These are phyloP conservation scores for Lagocephalus sceleratus DNA, from an alignment of 2,797 vertebrate genomes.

Conservation along the genomic window DNA sequence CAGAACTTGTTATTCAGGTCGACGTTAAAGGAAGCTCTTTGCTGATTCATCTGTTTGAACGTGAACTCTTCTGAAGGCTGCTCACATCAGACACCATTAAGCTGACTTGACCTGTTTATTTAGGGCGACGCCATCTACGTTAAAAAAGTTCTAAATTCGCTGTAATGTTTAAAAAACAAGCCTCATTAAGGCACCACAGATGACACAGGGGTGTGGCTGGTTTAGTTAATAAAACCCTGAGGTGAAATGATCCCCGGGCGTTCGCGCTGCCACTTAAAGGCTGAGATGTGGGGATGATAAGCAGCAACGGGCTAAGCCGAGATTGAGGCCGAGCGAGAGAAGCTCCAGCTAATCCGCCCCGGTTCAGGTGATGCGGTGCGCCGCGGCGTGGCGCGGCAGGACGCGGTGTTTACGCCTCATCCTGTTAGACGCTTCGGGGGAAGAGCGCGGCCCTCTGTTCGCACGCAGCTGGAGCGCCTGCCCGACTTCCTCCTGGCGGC, in stretches of 20 bases:
- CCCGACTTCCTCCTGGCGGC: slow-evolving; percentile 20
- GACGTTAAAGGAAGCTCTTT: slow-evolving; percentile 9
- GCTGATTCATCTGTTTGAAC: not conserved
- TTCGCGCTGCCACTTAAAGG: not conserved
- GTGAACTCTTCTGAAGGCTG: not conserved
- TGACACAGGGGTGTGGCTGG: slow-evolving; percentile 13
- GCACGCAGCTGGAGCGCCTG: slow-evolving; percentile 10
- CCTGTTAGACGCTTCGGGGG: slow-evolving; percentile 8
- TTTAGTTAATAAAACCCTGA: no score
- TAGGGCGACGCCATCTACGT: no score
- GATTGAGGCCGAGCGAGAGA: slow-evolving; percentile 35
- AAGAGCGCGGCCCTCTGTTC: slow-evolving; percentile 5
- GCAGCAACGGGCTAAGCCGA: slow-evolving; percentile 21
- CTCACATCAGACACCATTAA: no score
- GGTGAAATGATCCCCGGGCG: no score
- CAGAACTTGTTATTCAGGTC: slow-evolving; percentile 1
- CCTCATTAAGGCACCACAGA: not conserved
- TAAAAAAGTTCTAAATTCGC: no score
- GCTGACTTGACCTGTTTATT: no score
- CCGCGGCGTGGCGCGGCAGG: slow-evolving; percentile 19
- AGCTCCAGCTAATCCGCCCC: slow-evolving; percentile 30
- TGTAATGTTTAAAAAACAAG: no score
- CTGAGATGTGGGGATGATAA: not conserved
- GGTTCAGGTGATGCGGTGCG: not conserved
- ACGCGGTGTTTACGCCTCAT: slow-evolving; percentile 6